Evolutionary conservation across 2,113 vertebrate species (phyloP).

Genomic region (Gavialis gangeticus): DNA sequence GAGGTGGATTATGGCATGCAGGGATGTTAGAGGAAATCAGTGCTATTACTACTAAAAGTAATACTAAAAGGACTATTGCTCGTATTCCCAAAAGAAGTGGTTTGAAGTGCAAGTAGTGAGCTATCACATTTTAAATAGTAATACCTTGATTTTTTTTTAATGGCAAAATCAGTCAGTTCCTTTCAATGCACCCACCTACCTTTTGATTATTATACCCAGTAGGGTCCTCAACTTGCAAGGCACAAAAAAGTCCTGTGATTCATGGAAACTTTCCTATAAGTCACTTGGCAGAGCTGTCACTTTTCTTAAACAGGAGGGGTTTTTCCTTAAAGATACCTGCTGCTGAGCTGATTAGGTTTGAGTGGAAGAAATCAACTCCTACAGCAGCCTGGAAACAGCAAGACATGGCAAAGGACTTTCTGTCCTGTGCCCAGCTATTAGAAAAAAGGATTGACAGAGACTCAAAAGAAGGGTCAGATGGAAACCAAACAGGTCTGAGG

Average conservation of each 20-base stretch:
- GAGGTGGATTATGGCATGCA: background rate
- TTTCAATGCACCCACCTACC: background rate
- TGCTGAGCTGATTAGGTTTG: background rate
- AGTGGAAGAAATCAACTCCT: slow-evolving; percentile 1
- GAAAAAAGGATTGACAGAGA: background rate
- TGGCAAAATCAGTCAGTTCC: rapidly evolving
- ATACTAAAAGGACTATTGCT: background rate
- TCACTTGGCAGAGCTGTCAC: background rate
- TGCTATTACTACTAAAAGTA: background rate
- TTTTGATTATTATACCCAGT: background rate
- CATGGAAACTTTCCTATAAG: background rate
- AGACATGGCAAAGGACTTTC: background rate
- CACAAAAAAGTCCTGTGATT: background rate
- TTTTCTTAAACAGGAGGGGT: background rate
- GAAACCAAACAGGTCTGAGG: background rate
- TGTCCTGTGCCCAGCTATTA: background rate
- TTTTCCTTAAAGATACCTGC: background rate
- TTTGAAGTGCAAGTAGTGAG: background rate
- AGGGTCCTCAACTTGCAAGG: background rate
- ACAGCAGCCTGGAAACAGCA: background rate
- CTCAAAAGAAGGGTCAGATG: background rate
- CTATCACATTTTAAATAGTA: background rate
- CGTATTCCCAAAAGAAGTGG: background rate
- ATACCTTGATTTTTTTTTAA: background rate
- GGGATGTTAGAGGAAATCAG: background rate